A percentile compares a stretch with the other conserved stretches of the same genome.
Conservation (phyloP, 53 echinoderm and acorn worm genomes). For the Crossaster papposus region DNA sequence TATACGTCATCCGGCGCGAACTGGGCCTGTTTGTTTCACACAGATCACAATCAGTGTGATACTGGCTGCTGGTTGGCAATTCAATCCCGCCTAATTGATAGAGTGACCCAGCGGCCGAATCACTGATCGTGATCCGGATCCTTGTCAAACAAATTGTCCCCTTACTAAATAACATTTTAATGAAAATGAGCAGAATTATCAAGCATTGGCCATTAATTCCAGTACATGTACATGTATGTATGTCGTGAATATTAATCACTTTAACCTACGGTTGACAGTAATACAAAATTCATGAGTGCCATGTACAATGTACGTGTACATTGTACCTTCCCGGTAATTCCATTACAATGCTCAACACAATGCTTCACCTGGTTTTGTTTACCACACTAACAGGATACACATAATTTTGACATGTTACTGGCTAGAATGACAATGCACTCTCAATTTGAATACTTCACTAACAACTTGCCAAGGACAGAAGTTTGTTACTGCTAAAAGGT, state of each 20-base stretch:
- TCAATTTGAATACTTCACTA: not conserved
- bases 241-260: not conserved
- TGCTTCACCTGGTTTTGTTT: not conserved
- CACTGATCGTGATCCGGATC: no score
- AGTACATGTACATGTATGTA: no score
- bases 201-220: not conserved
- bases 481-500: no score
- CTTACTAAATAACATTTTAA: not conserved
- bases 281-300: not conserved
- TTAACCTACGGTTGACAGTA: not conserved
- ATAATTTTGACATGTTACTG: not conserved
- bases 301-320: not conserved
- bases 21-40: no score
- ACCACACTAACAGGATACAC: not conserved
- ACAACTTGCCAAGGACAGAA: no score
- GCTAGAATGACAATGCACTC: not conserved
- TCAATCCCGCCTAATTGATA: no score
- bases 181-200: not conserved
- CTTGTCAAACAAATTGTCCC: no score
- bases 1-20: no score
- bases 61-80: no score
- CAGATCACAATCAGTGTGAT: no score
- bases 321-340: not conserved
- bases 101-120: no score
- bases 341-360: not conserved